These are phyloP conservation scores for Cygnus buccinator DNA, from an alignment of 2,113 vertebrate genomes.

Conservation along the genomic window DNA sequence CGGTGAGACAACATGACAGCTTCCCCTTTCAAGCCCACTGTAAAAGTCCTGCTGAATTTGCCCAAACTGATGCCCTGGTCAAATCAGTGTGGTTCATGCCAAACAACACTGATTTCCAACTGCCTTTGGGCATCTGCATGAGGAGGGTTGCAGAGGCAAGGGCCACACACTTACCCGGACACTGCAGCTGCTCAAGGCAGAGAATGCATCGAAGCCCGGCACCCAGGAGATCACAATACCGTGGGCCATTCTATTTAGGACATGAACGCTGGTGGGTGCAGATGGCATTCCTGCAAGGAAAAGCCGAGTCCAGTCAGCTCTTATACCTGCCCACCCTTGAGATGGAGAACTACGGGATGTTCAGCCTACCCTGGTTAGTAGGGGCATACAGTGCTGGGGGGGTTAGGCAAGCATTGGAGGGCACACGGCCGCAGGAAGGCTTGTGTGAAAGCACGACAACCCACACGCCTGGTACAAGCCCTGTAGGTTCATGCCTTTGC, in stretches of 20 bases:
- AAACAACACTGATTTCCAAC: not conserved
- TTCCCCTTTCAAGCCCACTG: not conserved
- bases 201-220: conserved; percentile 89
- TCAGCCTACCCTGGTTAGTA: not conserved
- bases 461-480: not conserved
- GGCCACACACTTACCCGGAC: conserved; percentile 79
- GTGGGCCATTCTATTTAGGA: conserved; percentile 77
- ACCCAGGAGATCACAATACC: conserved; percentile 84
- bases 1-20: fast-evolving
- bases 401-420: not conserved
- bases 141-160: no score
- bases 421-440: not conserved
- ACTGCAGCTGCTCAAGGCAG: conserved; percentile 81
- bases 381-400: not conserved
- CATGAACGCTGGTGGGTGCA: conserved; percentile 59
- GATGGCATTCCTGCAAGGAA: conserved; percentile 70
- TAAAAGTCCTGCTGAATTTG: not conserved
- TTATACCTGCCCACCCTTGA: no score
- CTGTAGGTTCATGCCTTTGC: not conserved
- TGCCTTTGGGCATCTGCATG: fast-evolving
- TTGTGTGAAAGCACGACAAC: not conserved
- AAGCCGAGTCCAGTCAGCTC: not conserved
- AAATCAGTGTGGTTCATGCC: fast-evolving
- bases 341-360: not conserved
- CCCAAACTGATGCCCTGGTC: not conserved